These are phyloP conservation scores for Leptogaster cylindrica DNA, from an alignment of 2,888 invertebrate genomes.

Conservation along the genomic window DNA sequence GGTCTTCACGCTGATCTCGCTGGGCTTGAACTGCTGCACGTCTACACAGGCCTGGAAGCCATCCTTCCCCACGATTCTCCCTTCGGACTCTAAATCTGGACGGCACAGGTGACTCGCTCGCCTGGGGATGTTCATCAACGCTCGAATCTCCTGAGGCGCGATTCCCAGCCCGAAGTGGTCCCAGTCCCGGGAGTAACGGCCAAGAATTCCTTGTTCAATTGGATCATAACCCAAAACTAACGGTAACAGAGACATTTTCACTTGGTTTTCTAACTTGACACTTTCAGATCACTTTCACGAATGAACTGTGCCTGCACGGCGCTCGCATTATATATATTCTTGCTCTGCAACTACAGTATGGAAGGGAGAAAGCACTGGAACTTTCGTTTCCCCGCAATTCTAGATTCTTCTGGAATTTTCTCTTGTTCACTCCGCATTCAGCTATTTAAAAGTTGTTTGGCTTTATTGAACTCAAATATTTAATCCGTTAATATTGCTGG, in stretches of 20 bases:
- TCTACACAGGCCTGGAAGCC: constrained; percentile 74
- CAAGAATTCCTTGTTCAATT: background rate
- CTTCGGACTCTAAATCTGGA: no score
- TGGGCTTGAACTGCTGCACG: constrained; percentile 73
- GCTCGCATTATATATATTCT: background rate
- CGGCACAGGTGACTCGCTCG: constrained; percentile 6
- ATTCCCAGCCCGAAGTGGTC: background rate
- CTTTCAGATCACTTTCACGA: background rate
- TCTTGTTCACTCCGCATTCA: background rate
- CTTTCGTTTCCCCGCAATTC: no score
- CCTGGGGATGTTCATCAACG: background rate
- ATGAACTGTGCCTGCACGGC: background rate
- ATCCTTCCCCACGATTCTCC: constrained; percentile 66
- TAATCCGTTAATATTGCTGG: background rate
- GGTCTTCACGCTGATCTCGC: constrained; percentile 74
- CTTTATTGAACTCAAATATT: background rate
- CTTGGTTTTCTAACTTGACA: background rate
- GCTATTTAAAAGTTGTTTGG: background rate
- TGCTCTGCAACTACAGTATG: background rate
- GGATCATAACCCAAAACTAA: constrained; percentile 2
- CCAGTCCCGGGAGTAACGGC: background rate
- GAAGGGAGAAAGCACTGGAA: background rate
- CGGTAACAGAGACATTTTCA: constrained; percentile 10
- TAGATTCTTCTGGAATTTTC: no score
- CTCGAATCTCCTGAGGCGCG: background rate